phyloP scores from a whole-genome alignment of 2,113 vertebrate genomes.

The Callospermophilus lateralis region DNA sequence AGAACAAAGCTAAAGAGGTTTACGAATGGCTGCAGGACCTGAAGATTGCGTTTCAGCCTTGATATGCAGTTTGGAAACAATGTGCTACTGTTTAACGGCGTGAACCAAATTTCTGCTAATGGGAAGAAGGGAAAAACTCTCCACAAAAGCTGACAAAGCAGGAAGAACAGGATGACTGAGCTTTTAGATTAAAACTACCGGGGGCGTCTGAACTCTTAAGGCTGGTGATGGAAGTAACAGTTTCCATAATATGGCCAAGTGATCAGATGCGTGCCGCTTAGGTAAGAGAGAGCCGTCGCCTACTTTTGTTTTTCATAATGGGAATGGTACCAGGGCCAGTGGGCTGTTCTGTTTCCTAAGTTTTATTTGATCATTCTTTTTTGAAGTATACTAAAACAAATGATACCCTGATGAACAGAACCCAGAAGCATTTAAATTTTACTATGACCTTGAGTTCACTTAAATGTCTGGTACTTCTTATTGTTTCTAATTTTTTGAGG shows the following conservation, averaged over 20 bases:
- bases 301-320: background rate
- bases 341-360: slow-evolving; percentile 61
- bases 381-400: background rate
- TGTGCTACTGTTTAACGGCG: slow-evolving; percentile 67
- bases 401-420: slow-evolving; percentile 23
- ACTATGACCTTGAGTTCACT: slow-evolving; percentile 46
- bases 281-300: slow-evolving; percentile 77
- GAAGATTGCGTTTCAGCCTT: slow-evolving; percentile 74
- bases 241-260: slow-evolving; percentile 76
- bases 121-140: slow-evolving; percentile 77
- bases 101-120: slow-evolving; percentile 78
- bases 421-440: background rate
- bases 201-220: slow-evolving; percentile 72
- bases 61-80: slow-evolving; percentile 66
- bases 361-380: slow-evolving; percentile 61
- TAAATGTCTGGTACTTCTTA: slow-evolving; percentile 50
- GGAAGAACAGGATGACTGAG: slow-evolving; percentile 83
- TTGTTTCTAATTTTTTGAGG: background rate
- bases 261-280: slow-evolving; percentile 80
- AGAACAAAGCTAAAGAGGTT: slow-evolving; percentile 68
- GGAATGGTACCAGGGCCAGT: background rate
- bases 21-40: slow-evolving; percentile 76
- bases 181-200: slow-evolving; percentile 81
- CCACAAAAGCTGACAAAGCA: slow-evolving; percentile 88
- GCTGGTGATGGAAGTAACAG: slow-evolving; percentile 76